Evolutionary conservation across 2,888 invertebrate species (phyloP).

Genomic region (Deilephila elpenor): DNA sequence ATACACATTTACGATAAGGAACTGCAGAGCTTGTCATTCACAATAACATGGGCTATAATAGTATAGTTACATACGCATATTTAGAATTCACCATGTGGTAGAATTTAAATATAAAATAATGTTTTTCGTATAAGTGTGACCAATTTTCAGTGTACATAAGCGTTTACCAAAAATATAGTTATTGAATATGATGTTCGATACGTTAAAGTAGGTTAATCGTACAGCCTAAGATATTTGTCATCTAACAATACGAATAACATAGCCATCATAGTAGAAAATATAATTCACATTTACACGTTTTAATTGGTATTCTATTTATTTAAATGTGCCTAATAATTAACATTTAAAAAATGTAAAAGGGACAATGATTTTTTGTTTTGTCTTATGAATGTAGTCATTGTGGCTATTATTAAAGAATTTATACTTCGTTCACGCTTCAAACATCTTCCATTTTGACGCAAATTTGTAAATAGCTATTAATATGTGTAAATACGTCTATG

Average conservation of each 20-base stretch:
- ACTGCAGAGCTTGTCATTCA: slow-evolving; percentile 3
- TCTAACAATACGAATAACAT: too few species aligned
- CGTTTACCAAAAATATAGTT: slow-evolving; percentile 44
- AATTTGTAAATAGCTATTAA: slow-evolving; percentile 47
- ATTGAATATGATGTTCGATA: slow-evolving; percentile 32
- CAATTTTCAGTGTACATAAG: slow-evolving; percentile 19
- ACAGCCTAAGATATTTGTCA: background rate
- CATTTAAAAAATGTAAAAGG: background rate
- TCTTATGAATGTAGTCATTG: background rate
- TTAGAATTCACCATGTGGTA: background rate
- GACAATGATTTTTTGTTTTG: background rate
- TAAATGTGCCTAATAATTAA: too few species aligned
- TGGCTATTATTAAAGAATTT: background rate
- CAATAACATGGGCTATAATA: background rate
- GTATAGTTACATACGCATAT: background rate
- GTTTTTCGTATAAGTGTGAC: slow-evolving; percentile 15
- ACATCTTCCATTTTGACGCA: slow-evolving; percentile 46
- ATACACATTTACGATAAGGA: background rate
- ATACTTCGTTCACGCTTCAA: slow-evolving; percentile 35
- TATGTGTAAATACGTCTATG: slow-evolving; percentile 49
- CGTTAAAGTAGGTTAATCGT: background rate
- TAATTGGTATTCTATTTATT: too few species aligned
- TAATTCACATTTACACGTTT: too few species aligned
- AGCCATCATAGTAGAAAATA: too few species aligned
- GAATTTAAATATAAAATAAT: background rate